Percentiles rank a stretch among this genome's conserved stretches.
Conservation (phyloP, 2,113 vertebrate genomes). For the Sula dactylatra region DNA sequence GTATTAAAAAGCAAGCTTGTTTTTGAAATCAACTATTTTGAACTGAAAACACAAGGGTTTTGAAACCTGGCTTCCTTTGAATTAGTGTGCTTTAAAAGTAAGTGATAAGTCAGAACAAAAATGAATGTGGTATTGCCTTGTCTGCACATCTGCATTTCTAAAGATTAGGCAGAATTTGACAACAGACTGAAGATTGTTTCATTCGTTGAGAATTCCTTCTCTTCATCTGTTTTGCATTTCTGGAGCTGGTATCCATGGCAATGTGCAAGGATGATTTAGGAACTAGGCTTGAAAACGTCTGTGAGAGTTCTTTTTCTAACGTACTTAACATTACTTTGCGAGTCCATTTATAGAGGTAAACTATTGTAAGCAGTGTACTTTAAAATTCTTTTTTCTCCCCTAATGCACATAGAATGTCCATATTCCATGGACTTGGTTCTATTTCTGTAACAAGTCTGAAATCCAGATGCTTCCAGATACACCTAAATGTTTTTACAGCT, state of each 20-base stretch:
- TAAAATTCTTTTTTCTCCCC: background rate
- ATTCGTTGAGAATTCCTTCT: background rate
- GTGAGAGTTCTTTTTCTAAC: background rate
- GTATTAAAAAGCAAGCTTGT: background rate
- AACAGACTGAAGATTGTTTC: background rate
- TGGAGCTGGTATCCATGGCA: conserved; percentile 24
- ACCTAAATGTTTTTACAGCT: background rate
- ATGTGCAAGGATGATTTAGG: background rate
- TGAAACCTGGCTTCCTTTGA: background rate
- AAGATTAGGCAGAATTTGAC: conserved; percentile 19
- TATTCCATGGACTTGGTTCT: background rate
- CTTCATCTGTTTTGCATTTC: background rate
- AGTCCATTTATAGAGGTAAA: background rate
- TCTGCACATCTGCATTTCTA: conserved; percentile 17
- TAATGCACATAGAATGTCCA: background rate
- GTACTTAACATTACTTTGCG: background rate
- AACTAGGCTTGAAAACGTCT: background rate
- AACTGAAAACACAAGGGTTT: background rate
- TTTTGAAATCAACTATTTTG: background rate
- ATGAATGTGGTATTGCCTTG: background rate
- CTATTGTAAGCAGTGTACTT: background rate
- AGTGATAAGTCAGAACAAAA: background rate
- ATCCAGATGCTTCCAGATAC: background rate
- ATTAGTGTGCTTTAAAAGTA: background rate
- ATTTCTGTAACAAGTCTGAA: background rate